Base-by-base conservation (phyloP, 30 jellyfish, hydroid and myxozoan genomes). In the Calvadosia cruxmelitensis region DNA sequence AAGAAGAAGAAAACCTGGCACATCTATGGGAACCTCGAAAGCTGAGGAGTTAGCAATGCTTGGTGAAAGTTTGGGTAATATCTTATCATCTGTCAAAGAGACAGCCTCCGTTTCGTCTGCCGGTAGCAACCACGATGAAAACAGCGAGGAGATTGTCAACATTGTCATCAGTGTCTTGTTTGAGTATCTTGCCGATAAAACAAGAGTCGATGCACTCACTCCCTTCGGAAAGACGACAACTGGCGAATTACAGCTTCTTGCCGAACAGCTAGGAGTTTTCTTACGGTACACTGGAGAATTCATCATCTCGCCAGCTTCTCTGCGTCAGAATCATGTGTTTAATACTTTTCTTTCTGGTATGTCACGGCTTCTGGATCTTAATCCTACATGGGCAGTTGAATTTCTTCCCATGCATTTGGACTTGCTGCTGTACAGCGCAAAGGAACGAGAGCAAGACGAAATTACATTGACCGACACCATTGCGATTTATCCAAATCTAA, bases 311-410 rank as follows among this genome's bases (percentile, higher is more conserved):
- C 57, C 57, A 20, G 20, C 10, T 42, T 10, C 57, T 42, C 15
- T 42, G 20, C 57, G 57, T 5, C 15, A 42, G 57, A 42, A 42
- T 42, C 57, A 10, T 42, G 57, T 82, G 2, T 82, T 82, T 52
- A 25, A 33, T 68, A 78, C 94, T 1, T 73, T 73, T 70, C 3
- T 82, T 53, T 34, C 70, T 70, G 30, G 30, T 34, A 50, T 82
- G 51, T n/a, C 83, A 5, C 52, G 74, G 3, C 82, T 82, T n/a
- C 78, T 82, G 27, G 94, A 82, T 67, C 63, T 66, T 49, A 82
- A 82, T 42, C 86, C 84, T 0, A 62, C 53, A 53, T 71, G 32
- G 12, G 98, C 83, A 3, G 77, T 79, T 24, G 93, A 91, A 69
- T 75, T 77, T 53, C 72, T 91, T 23, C 72, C 93, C 5, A 28